phyloP scores from a whole-genome alignment of 2,113 vertebrate genomes.

The Scolopax mira region DNA sequence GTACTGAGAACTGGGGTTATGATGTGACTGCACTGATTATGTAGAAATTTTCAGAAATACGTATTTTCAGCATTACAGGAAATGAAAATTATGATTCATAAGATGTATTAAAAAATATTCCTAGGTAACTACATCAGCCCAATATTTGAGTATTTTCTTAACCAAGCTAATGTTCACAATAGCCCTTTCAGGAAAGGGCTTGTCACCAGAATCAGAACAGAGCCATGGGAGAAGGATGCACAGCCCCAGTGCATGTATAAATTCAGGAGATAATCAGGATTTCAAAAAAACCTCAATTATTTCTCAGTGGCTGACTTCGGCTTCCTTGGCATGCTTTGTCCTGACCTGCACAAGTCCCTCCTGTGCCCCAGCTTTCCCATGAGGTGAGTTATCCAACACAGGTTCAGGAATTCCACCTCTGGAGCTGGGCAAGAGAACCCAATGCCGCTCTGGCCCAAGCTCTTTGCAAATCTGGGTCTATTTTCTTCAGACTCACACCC shows the following conservation, averaged over 20 bases:
- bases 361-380: rapidly evolving
- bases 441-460: rapidly evolving
- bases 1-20: neutral
- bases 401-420: neutral
- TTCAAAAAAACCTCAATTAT: neutral
- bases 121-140: neutral
- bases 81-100: neutral
- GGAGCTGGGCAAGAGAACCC: neutral
- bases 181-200: rapidly evolving
- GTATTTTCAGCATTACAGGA: neutral
- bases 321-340: rapidly evolving
- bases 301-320: neutral
- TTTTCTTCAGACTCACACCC: neutral
- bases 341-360: neutral
- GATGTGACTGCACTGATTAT: neutral
- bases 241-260: rapidly evolving
- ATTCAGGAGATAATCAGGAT: neutral
- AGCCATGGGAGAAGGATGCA: neutral
- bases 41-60: neutral
- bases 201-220: neutral
- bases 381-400: neutral
- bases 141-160: neutral
- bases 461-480: neutral
- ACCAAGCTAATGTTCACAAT: rapidly evolving
- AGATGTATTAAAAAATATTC: neutral